Base-by-base conservation (phyloP, 2,888 invertebrate genomes). In the Rutpela maculata region DNA sequence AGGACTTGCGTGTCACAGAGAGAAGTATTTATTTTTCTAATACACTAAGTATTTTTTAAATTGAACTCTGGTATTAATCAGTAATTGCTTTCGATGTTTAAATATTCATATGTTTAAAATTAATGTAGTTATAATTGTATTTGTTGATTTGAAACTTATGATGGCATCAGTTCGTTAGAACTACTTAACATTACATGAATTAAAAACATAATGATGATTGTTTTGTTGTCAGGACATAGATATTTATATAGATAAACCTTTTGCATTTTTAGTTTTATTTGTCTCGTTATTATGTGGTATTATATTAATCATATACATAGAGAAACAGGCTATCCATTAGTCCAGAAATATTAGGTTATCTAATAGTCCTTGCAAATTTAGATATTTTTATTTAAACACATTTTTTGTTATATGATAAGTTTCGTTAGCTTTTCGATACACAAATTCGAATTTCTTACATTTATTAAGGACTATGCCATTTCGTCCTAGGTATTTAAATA, bases 151-250 rank as follows among this genome's bases (percentile, higher is more conserved):
- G 26, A 31, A 65, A 26, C 38, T 26, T 10, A 17, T 38, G 63
- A 35, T 65, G 15, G 63, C 26, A 17, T 65, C 63, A 35, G 31
- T 50, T 68, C 68, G 17, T 68, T 68, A 50, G 57, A 68, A n/a
- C 55, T 68, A 43, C 19, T 68, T 68, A 43, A 68, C 50, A 68
- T 68, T 18, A 66, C 38, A 43, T n/a, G 26, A 7, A 19, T 66
- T 15, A 15, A 43, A 43, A 43, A 43, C 9, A 43, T 43, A 43
- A 62, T 62, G 26, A 62, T 26, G 60, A 62, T 62, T 62, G 15
- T 62, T 35, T 62, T 62, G 26, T 62, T 22, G 15, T 26, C 60
- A 43, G 43, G 43, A 43, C 43, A 43, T 15, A 43, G 7, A 12
- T 11, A 43, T 43, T 11, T 43, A 43, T 12, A 12, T 15, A 43